Base-by-base conservation (phyloP, 2,888 invertebrate genomes). In the Scaptodrosophila latifasciaeformis region DNA sequence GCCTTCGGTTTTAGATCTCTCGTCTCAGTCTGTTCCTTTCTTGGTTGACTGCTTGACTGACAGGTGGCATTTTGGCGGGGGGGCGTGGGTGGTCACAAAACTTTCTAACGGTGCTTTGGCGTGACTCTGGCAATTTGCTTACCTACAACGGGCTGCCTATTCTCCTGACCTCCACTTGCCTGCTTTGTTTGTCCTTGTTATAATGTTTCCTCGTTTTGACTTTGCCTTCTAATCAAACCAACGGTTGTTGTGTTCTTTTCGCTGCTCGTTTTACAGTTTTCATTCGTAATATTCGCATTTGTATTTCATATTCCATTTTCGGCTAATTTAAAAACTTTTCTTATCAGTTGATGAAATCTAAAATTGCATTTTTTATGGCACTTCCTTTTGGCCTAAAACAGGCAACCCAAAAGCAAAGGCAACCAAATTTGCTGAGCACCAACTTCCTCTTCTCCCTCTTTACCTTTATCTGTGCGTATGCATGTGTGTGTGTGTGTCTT, bases 301-400 rank as follows among this genome's bases (percentile, higher is more conserved):
- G n/a, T n/a, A n/a, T n/a, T 67, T 70, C 59, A 55, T 59, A 74
- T 76, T 71, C 72, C 69, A 72, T 76, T 76, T 79, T 56, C 56
- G 53, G 65, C 79, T 82, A 76, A 76, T 76, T 76, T 76, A 74
- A 76, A 76, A 76, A 76, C 78, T 76, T 74, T 76, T 81, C 82
- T 76, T 76, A 76, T 76, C 75, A 81, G 62, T 81, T 76, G 75
- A 76, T 76, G 82, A 70, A 82, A 76, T 76, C 75, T 76, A 81
- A 76, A 76, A 76, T 76, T 76, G 75, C 75, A 76, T n/a, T 76
- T 81, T 75, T 82, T 77, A 81, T 81, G 75, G 81, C 78, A 77
- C 78, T 76, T 76, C 75, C 74, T 81, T 63, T 74, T 42, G 34
- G n/a, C n/a, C n/a, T n/a, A n/a, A n/a, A n/a, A n/a, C n/a, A n/a